Evolutionary conservation across 2,113 vertebrate species (phyloP), one percentile per base, ranked within the genome.

Genomic region (Epinephelus lanceolatus): DNA sequence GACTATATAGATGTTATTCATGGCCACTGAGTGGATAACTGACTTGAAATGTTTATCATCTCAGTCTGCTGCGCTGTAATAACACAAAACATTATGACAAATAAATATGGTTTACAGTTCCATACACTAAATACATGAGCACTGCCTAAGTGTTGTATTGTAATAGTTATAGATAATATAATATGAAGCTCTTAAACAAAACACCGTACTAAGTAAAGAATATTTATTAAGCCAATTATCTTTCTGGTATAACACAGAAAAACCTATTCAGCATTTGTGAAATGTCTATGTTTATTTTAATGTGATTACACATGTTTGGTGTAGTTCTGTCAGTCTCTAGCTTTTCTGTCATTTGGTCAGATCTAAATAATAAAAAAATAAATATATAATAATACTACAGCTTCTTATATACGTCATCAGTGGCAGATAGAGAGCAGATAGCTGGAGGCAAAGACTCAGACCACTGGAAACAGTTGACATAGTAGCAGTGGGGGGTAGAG

Each of bases 1-100:
- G 37, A 57, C 47, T 55, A 21, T 45, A 62, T 53, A 63, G 51
- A 56, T 67, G 47, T 51, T 60, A 80, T 62, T 55, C 18, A 51
- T 71, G 18, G 19, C 18, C 52, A 25, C 27, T 49, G 2, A 47
- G 37, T 25, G 33, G 23, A 51, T 40, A 56, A 78, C 37, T 67
- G 40, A 85, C 27, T 55, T 65, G 5, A 68, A 70, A 67, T 21
- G 11, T 6, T 67, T 7, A 42, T 55, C 5, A 25, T 37, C 19
- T 19, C 9, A n/a, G 15, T 55, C 13, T 47, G 63, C 23, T 51
- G 2, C 18, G 63, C 18, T 78, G n/a, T 49, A 60, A 83, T 11
- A 40, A 59, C n/a, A 66, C 13, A 23, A 55, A 9, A 25, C 52
- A 52, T 33, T 51, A 15, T 37, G 12, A 62, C 3, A 1, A 65